Conservation (phyloP, 2,888 invertebrate genomes). For the Petrolisthes manimaculis region DNA sequence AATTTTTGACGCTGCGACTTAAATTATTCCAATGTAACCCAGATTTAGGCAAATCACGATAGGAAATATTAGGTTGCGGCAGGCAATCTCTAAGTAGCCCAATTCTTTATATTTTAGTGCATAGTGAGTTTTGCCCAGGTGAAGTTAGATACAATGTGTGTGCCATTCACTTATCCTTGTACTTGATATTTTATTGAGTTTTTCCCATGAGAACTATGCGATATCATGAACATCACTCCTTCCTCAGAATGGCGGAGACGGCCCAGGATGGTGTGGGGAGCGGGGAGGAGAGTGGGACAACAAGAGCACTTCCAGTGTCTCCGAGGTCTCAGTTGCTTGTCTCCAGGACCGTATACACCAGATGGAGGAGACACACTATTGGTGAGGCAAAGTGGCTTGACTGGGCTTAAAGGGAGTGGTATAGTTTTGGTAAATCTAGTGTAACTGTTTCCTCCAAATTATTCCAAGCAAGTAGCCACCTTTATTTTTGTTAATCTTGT, state of each 20-base stretch:
- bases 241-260: constrained; percentile 56
- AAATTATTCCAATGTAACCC: too few relatives aligned
- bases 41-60: too few relatives aligned
- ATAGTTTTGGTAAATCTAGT: background rate
- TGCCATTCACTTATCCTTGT: too few relatives aligned
- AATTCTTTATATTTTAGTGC: too few relatives aligned
- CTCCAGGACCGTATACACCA: constrained; percentile 92
- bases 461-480: too few relatives aligned
- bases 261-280: constrained; percentile 53
- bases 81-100: too few relatives aligned
- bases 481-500: too few relatives aligned
- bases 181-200: background rate
- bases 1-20: too few relatives aligned
- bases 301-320: constrained; percentile 86
- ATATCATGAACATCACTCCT: background rate
- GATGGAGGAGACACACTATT: constrained; percentile 90
- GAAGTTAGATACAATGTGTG: too few relatives aligned
- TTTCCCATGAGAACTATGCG: background rate
- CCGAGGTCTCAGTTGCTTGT: constrained; percentile 89
- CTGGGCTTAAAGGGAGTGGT: background rate
- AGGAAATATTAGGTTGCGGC: too few relatives aligned
- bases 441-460: background rate
- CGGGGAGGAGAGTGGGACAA: constrained; percentile 83
- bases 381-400: constrained; percentile 30
- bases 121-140: too few relatives aligned